These are phyloP conservation scores for Platygyra sinensis DNA, from an alignment of 64 coral and sea anemone species.

Conservation along the genomic window DNA sequence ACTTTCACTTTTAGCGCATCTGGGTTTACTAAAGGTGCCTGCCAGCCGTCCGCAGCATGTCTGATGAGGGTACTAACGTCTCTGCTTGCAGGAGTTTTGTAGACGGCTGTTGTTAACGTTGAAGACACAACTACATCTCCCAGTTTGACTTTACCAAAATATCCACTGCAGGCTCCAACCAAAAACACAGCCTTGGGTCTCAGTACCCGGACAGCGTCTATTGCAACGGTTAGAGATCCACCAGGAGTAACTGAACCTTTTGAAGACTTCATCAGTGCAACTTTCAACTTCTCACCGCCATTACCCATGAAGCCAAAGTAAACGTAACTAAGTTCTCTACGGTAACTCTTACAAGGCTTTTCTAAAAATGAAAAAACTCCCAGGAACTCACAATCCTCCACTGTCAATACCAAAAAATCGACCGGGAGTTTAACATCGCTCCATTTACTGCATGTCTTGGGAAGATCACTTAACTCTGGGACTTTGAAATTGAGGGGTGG, in stretches of 20 bases:
- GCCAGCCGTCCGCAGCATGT: background rate
- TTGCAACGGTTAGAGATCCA: too few relatives aligned
- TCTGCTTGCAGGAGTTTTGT: background rate
- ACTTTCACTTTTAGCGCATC: background rate
- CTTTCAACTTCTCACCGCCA: too few relatives aligned
- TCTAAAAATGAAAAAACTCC: background rate
- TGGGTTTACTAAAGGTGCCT: background rate
- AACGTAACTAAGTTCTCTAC: background rate
- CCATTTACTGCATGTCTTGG: background rate
- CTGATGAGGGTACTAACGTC: background rate
- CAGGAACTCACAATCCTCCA: background rate
- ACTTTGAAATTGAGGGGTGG: too few relatives aligned
- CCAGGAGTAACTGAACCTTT: too few relatives aligned
- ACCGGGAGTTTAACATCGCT: background rate
- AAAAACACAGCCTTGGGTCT: too few relatives aligned
- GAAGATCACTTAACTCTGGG: background rate
- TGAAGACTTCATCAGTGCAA: too few relatives aligned
- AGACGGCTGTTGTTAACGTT: background rate
- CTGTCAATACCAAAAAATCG: background rate
- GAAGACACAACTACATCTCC: too few relatives aligned
- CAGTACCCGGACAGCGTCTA: too few relatives aligned
- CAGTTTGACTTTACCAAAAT: too few relatives aligned
- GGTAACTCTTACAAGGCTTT: background rate
- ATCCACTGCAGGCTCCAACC: too few relatives aligned
- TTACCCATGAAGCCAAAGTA: background rate